These are phyloP conservation scores for Ophioninae sp. DNA, from an alignment of 2,888 invertebrate genomes.

Conservation along the genomic window DNA sequence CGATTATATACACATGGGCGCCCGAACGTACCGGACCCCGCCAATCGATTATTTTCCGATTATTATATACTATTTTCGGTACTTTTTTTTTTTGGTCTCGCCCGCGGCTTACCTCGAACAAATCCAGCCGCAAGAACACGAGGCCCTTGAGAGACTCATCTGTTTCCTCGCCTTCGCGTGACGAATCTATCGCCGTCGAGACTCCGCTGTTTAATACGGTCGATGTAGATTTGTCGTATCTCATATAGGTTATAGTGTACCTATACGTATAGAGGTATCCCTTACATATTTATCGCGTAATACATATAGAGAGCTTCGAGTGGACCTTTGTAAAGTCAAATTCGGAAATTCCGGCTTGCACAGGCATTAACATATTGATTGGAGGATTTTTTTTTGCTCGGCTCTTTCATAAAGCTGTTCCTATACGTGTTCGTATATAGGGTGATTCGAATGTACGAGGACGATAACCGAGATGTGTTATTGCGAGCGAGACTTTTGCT, in stretches of 20 bases:
- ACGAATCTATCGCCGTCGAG: conserved; percentile 61
- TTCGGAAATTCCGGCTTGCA: conserved; percentile 41
- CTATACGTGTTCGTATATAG: conserved; percentile 1
- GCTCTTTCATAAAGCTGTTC: conserved; percentile 12
- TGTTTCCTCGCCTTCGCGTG: conserved; percentile 58
- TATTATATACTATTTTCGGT: conserved; percentile 59
- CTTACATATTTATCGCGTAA: conserved; percentile 28
- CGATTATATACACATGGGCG: conserved; percentile 59
- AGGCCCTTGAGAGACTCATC: conserved; percentile 34
- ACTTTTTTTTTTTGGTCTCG: conserved; percentile 17
- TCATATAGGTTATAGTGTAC: conserved; percentile 11
- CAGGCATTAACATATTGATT: conserved; percentile 66
- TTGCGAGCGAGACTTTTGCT: no score
- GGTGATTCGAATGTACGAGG: no score
- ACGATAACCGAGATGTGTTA: no score
- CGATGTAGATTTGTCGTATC: conserved; percentile 40
- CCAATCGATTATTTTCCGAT: conserved; percentile 64
- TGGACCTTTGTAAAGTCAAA: conserved; percentile 59
- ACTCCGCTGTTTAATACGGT: conserved; percentile 42
- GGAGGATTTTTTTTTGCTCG: conserved; percentile 50
- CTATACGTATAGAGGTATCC: neutral
- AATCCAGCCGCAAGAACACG: conserved; percentile 2
- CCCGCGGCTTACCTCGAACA: conserved; percentile 5
- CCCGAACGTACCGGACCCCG: conserved; percentile 32
- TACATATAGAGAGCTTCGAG: conserved; percentile 13